Evolutionary conservation across 2,888 invertebrate species (phyloP), one percentile per base, ranked within the genome.

Genomic region (Cataglyphis rosenhaueri): DNA sequence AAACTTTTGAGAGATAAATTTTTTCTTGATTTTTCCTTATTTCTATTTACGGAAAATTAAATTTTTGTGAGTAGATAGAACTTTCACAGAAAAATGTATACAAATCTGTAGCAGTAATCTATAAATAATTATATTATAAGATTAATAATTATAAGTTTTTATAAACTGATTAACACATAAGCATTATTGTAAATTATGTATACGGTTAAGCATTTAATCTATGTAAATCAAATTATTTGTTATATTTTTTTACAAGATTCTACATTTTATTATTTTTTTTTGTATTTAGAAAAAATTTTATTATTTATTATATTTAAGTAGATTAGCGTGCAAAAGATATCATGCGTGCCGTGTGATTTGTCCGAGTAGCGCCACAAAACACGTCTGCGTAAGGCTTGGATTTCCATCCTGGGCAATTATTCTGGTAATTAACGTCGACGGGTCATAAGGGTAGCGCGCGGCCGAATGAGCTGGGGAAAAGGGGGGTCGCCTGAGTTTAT

Each of bases 391-490:
- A 84, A 87, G 82, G 84, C 79, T 65, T 68, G 84, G 88, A 90
- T 90, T 90, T 91, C 90, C 90, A 90, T 85, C 84, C 86, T 83
- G 87, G 86, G 89, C 89, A 91, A 91, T 92, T 92, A 92, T 91
- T 88, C 88, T 84, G 61, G 90, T 92, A 92, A 92, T 92, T 92
- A 92, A 92, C 92, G 90, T 90, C 88, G 90, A 84, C 90, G 87
- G 88, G 87, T 87, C 88, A 82, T 85, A 85, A 85, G 86, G 86
- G 86, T 87, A 84, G 74, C 85, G 82, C 66, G 84, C 84, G 75
- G 82, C 87, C 84, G 84, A 86, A 89, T 89, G 86, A 87, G 86
- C 41, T 84, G 76, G 87, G 61, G 48, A 52, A n/a, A 52, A 52
- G 48, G 48, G 48, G 48, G 85, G 85, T 86, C 86, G 75, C 75